Conservation (phyloP, 35 echinoderm and acorn worm species). For the Ptychodera flava region DNA sequence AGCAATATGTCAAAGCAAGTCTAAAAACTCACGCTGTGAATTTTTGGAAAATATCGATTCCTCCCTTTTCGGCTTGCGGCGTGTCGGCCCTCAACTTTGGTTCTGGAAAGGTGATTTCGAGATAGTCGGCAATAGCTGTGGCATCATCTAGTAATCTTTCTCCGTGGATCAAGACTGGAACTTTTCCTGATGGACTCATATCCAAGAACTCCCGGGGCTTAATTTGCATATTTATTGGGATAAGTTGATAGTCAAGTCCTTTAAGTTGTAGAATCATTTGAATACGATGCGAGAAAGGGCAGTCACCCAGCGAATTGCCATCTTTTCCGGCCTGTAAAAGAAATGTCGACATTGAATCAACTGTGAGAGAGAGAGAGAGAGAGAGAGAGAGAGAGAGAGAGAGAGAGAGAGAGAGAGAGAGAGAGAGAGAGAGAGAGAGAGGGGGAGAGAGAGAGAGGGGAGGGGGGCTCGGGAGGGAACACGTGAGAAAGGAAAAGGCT, state of each 20-base stretch:
- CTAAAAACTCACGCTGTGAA: slow-evolving; percentile 24
- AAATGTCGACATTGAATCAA: neutral
- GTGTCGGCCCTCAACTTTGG: neutral
- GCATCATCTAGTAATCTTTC: neutral
- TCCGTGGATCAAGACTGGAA: neutral
- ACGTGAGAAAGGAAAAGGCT: no score
- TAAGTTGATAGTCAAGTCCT: neutral
- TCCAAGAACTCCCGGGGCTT: neutral
- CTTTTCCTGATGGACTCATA: neutral
- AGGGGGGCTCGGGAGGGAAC: no score
- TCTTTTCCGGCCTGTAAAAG: neutral
- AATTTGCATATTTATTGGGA: neutral
- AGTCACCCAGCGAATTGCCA: neutral
- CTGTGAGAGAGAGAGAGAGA: no score
- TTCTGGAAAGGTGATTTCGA: neutral
- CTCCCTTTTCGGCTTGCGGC: neutral
- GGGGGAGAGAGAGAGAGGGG: no score
- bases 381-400: no score
- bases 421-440: no score
- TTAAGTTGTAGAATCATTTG: neutral
- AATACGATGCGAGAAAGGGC: neutral
- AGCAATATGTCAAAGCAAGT: no score
- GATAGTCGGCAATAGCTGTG: neutral
- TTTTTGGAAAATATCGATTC: neutral
- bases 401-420: no score